Evolutionary conservation across 2,113 vertebrate genomes (phyloP), one percentile per base, ranked within the genome.

Genomic region (Amphiprion ocellaris): DNA sequence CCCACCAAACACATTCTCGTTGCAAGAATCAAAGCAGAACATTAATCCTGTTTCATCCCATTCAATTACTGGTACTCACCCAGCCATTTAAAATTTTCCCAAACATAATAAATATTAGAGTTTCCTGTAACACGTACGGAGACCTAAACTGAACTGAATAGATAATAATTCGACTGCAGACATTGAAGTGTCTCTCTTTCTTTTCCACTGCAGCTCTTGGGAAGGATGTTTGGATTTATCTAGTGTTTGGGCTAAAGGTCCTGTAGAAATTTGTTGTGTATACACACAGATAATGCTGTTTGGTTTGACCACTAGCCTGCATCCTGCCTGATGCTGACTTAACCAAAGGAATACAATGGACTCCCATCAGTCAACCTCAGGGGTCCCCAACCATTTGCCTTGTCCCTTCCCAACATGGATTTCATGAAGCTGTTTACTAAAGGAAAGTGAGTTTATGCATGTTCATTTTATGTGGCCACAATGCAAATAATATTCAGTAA

Each of bases 271-370:
- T 75, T 85, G 74, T 86, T 85, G 78, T 91, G 86, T 93, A 83
- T 86, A 92, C 88, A 93, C 77, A 81, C 55, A 88, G 91, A 92
- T 91, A 85, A 89, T 79, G 85, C 79, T 90, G 90, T 93, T 93
- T 93, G 76, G 87, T 71, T 93, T 91, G 79, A 91, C 84, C 74
- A 61, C 52, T 87, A 65, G 74, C 81, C 86, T 83, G 87, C 85
- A 90, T 94, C 92, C 92, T 90, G 92, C 87, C 82, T 73, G 80
- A 66, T 28, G n/a, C 71, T 75, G 58, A 75, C 80, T 56, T 23
- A 66, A 52, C 66, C 26, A 47, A 24, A 79, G 59, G 50, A 91
- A 84, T 11, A 92, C 90, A 91, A 93, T 92, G 71, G 69, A 84
- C 61, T 58, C 82, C 82, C 63, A 73, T 81, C 30, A 28, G 70